These are phyloP conservation scores for Caenorhabditis drosophilae DNA, from an alignment of 2,888 invertebrate species.

Conservation along the genomic window DNA sequence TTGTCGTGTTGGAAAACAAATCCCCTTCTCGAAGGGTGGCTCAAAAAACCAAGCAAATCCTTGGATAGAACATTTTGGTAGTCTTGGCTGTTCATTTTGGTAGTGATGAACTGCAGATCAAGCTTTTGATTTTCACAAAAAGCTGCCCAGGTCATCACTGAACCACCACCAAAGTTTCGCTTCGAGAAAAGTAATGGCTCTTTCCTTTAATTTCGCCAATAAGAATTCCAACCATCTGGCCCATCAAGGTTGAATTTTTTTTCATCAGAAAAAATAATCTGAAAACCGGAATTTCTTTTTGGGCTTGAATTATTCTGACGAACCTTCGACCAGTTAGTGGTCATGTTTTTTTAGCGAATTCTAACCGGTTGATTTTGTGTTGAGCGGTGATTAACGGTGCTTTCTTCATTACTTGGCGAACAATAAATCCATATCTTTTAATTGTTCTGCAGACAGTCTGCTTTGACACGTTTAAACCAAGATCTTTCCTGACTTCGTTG, in stretches of 20 bases:
- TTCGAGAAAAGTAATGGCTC: slow-evolving; percentile 31
- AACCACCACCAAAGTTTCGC: slow-evolving; percentile 47
- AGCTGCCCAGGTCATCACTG: slow-evolving; percentile 51
- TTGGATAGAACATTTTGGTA: too few relatives aligned
- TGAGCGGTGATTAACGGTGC: slow-evolving; percentile 5
- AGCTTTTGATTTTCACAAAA: slow-evolving; percentile 10
- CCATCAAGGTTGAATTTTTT: slow-evolving; percentile 41
- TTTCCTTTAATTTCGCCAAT: slow-evolving; percentile 49
- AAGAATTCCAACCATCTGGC: not conserved
- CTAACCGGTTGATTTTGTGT: slow-evolving; percentile 14
- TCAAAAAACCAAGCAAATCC: too few relatives aligned
- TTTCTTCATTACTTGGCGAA: not conserved
- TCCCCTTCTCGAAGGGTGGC: too few relatives aligned
- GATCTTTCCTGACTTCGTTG: not conserved
- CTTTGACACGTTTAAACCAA: not conserved
- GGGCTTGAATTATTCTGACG: fast-evolving
- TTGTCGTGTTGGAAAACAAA: too few relatives aligned
- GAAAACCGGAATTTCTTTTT: not conserved
- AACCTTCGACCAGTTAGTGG: slow-evolving; percentile 6
- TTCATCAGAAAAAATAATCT: slow-evolving; percentile 53
- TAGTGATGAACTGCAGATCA: too few relatives aligned
- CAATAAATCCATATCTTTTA: not conserved
- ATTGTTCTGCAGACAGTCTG: not conserved
- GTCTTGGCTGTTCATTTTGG: too few relatives aligned
- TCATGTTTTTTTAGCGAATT: slow-evolving; percentile 19